A percentile compares a stretch with the other conserved stretches of the same genome.
phyloP scores from a whole-genome alignment of 2,888 invertebrate species.

The Mesodorylaimus sp. region DNA sequence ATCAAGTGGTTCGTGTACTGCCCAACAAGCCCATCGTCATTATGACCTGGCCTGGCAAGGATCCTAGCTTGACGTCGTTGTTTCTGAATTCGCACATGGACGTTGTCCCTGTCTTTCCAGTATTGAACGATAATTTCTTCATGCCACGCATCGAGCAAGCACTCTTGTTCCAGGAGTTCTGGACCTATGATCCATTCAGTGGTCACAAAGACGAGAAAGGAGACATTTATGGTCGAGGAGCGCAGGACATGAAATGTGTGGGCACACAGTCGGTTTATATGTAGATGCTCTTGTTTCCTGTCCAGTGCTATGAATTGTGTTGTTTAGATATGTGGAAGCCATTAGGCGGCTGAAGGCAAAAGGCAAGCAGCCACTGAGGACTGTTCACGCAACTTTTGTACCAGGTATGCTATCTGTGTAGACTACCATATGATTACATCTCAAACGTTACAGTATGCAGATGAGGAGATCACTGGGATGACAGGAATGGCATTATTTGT shows the following conservation, averaged over 20 bases:
- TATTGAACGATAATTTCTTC: no score
- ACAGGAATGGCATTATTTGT: slow-evolving; percentile 63
- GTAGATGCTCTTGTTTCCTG: no score
- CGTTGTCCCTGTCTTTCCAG: slow-evolving; percentile 79
- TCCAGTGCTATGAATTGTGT: no score
- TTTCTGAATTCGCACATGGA: slow-evolving; percentile 88
- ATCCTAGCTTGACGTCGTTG: slow-evolving; percentile 50
- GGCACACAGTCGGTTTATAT: slow-evolving; percentile 46
- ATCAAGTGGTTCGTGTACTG: slow-evolving; percentile 38
- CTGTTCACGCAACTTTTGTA: slow-evolving; percentile 50
- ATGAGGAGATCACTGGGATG: slow-evolving; percentile 69
- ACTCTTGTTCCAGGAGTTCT: slow-evolving; percentile 54
- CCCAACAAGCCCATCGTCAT: slow-evolving; percentile 58
- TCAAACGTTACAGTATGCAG: slow-evolving; percentile 38
- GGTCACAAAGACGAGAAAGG: slow-evolving; percentile 65
- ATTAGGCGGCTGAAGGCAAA: slow-evolving; percentile 45
- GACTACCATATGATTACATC: no score
- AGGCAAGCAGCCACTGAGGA: slow-evolving; percentile 41
- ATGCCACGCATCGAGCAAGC: no score
- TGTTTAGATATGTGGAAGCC: slow-evolving; percentile 44
- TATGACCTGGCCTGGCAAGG: slow-evolving; percentile 59
- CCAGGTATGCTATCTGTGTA: slow-evolving; percentile 41
- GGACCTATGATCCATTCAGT: slow-evolving; percentile 71
- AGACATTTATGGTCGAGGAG: slow-evolving; percentile 65
- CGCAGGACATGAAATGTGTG: slow-evolving; percentile 69